Evolutionary conservation across 1,140 invertebrate species (phyloP), one percentile per base, ranked within the genome.

Genomic region (Oreohelix idahoensis): DNA sequence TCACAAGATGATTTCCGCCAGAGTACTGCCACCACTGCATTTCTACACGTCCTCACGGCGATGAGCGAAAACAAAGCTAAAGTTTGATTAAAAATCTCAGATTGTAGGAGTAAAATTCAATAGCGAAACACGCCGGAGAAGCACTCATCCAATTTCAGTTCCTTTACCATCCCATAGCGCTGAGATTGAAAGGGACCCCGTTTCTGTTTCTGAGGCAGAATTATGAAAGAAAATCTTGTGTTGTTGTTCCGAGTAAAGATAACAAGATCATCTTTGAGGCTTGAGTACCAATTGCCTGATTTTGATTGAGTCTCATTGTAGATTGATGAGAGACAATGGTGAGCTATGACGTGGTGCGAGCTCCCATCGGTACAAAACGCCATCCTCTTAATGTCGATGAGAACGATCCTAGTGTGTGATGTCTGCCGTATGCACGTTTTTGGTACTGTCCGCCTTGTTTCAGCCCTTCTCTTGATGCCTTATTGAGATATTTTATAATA

Each of bases 81-180:
- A 29, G 63, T 66, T 66, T 66, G 63, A 66, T 66, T 66, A 66
- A 32, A 66, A 66, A 66, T 66, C 63, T 66, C 63, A 32, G 63
- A 66, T 66, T 66, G 63, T 66, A 17, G 29, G 17, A 58, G 63
- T 17, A 66, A 32, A 66, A 66, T 66, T 32, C 63, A 66, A 66
- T 66, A 66, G n/a, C 23, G 63, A 66, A 66, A 32, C n/a, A 66
- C 63, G 63, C 1, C 29, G 8, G 63, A 66, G 63, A 32, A 66
- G 29, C 63, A 66, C 29, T 66, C 63, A 66, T 66, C 63, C 63
- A 66, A 66, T 66, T 66, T 66, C 63, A 66, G n/a, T 66, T 66
- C 63, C 63, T 66, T 35, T 66, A 29, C 63, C 17, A 29, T 35
- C 11, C n/a, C 63, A 32, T 66, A 5, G 63, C 11, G 20, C 32